phyloP scores from a whole-genome alignment of 2,888 invertebrate genomes.

The Vandiemenella viatica region DNA sequence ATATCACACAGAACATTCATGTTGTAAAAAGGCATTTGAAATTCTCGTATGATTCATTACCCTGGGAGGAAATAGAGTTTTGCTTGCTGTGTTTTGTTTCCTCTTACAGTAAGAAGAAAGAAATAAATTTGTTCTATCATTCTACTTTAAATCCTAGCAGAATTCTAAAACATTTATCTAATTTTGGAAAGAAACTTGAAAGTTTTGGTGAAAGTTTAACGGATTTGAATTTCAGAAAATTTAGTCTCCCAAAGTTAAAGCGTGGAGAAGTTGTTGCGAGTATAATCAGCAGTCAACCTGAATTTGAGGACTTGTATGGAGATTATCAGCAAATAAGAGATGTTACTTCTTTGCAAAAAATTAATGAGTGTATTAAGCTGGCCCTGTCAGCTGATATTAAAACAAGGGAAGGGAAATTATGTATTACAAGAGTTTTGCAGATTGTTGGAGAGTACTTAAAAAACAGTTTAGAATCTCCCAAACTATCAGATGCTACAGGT shows the following conservation, averaged over 20 bases:
- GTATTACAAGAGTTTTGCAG: conserved; percentile 18
- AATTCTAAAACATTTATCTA: conserved; percentile 14
- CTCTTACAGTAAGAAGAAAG: conserved; percentile 9
- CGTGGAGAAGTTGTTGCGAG: background rate
- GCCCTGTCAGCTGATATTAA: conserved; percentile 11
- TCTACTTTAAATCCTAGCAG: conserved; percentile 9
- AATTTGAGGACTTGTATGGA: conserved; percentile 17
- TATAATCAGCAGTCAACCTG: conserved; percentile 8
- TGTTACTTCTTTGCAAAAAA: conserved; percentile 17
- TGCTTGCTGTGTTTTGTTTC: conserved; percentile 18
- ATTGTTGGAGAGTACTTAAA: conserved; percentile 20
- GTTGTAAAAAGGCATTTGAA: conserved; percentile 19
- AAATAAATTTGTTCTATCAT: conserved; percentile 14
- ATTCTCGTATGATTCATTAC: conserved; percentile 18
- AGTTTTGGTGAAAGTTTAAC: background rate
- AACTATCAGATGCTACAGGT: conserved; percentile 15
- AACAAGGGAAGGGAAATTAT: conserved; percentile 15
- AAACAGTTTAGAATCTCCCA: conserved; percentile 20
- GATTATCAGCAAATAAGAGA: conserved; percentile 18
- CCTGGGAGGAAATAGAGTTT: conserved; percentile 22
- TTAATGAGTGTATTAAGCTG: conserved; percentile 15
- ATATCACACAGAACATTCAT: conserved; percentile 17
- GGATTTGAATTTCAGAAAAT: background rate
- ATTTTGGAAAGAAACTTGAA: conserved; percentile 13
- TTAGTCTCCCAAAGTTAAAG: conserved; percentile 3